Conservation (phyloP, 2,888 invertebrate genomes). For the Ceriagrion tenellum region DNA sequence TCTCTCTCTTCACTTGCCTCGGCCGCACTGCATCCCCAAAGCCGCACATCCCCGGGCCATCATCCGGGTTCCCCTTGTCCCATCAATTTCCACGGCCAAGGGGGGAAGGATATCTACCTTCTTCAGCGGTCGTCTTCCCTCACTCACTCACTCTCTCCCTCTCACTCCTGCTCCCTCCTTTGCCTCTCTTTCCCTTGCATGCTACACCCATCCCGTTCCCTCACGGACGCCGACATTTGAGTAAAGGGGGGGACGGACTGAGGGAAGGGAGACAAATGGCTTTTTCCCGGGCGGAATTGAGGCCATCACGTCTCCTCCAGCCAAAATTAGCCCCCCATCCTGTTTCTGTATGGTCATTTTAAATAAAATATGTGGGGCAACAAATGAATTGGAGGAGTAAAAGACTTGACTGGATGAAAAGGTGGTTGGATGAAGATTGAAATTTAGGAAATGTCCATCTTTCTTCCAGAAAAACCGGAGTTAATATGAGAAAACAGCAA, state of each 20-base stretch:
- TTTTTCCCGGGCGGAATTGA: neutral
- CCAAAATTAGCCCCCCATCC: neutral
- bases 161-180: neutral
- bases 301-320: neutral
- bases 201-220: neutral
- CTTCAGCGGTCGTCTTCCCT: neutral
- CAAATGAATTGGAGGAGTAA: neutral
- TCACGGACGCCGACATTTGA: neutral
- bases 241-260: neutral
- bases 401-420: neutral
- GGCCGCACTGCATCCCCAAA: neutral
- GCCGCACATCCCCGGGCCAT: neutral
- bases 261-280: neutral
- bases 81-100: neutral
- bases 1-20: neutral
- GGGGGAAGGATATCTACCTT: neutral
- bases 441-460: neutral
- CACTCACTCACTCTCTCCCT: neutral
- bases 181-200: neutral
- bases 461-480: neutral
- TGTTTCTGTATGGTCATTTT: neutral
- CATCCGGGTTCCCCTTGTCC: slow-evolving; percentile 19
- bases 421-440: neutral
- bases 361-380: neutral
- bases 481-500: neutral